phyloP scores from a whole-genome alignment of 2,888 invertebrate genomes.

The Seira musarum region DNA sequence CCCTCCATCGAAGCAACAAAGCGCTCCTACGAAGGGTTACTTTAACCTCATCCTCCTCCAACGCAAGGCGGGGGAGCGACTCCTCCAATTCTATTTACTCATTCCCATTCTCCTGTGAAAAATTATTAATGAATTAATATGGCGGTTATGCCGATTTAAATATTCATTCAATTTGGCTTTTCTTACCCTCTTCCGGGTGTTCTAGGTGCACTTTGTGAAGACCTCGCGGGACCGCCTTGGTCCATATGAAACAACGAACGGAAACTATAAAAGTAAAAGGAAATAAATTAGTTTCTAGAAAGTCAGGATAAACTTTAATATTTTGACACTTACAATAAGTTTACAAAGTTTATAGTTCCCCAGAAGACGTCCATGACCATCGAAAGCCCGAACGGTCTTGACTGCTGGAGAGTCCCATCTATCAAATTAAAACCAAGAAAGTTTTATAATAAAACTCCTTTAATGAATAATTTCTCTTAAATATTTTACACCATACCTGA shows the following conservation, averaged over 20 bases:
- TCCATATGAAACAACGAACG: slow-evolving; percentile 55
- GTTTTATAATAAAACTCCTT: neutral
- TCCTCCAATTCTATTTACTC: slow-evolving; percentile 42
- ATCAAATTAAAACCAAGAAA: slow-evolving; percentile 3
- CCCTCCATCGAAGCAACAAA: neutral
- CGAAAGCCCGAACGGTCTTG: slow-evolving; percentile 74
- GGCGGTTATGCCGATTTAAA: slow-evolving; percentile 13
- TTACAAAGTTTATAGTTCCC: slow-evolving; percentile 75
- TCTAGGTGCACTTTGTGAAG: slow-evolving; percentile 44
- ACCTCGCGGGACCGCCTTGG: slow-evolving; percentile 30
- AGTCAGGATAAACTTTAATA: slow-evolving; percentile 53
- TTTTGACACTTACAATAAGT: slow-evolving; percentile 75
- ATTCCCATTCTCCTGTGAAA: slow-evolving; percentile 56
- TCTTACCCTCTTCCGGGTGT: slow-evolving; percentile 51
- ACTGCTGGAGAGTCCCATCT: slow-evolving; percentile 76
- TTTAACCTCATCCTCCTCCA: slow-evolving; percentile 64
- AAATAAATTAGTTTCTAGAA: neutral
- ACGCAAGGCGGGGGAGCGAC: slow-evolving; percentile 56
- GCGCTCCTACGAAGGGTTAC: slow-evolving; percentile 42
- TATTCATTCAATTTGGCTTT: slow-evolving; percentile 8
- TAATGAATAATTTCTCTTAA: neutral
- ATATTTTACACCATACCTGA: slow-evolving; percentile 40
- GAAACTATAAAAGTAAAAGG: slow-evolving; percentile 35
- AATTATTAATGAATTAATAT: neutral
- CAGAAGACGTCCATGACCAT: slow-evolving; percentile 75